Conservation (phyloP, 2,888 invertebrate genomes). For the Horisme vitalbata region DNA sequence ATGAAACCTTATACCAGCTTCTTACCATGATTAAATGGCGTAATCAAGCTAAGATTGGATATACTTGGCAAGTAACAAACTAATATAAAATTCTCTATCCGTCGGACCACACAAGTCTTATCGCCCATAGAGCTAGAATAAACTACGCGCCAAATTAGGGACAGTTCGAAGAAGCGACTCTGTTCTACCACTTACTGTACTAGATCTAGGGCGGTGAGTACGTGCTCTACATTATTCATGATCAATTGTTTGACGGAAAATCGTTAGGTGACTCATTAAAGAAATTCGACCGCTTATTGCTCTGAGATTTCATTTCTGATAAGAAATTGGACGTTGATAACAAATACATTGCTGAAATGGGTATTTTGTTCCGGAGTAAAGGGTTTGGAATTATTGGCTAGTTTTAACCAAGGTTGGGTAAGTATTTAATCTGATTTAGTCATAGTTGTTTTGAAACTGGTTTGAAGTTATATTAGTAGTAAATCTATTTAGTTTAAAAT, state of each 20-base stretch:
- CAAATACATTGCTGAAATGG: slow-evolving; percentile 23
- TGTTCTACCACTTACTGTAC: slow-evolving; percentile 31
- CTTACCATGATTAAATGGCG: too few species aligned
- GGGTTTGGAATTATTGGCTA: background rate
- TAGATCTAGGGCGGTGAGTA: slow-evolving; percentile 63
- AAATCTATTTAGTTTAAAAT: too few species aligned
- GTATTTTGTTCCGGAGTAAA: slow-evolving; percentile 12
- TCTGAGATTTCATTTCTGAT: slow-evolving; percentile 29
- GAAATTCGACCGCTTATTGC: slow-evolving; percentile 51
- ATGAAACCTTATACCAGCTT: too few species aligned
- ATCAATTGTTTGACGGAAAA: slow-evolving; percentile 72
- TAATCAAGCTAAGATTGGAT: too few species aligned
- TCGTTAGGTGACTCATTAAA: slow-evolving; percentile 80
- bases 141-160: background rate
- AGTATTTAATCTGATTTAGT: background rate
- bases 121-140: background rate
- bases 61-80: slow-evolving; percentile 6
- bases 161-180: slow-evolving; percentile 1
- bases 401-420: background rate
- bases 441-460: background rate
- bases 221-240: slow-evolving; percentile 74
- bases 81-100: background rate
- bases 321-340: slow-evolving; percentile 22
- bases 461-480: too few species aligned
- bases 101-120: slow-evolving; percentile 12